Conservation (phyloP, 1,140 invertebrate genomes). For the Pachypeltis micranthus region DNA sequence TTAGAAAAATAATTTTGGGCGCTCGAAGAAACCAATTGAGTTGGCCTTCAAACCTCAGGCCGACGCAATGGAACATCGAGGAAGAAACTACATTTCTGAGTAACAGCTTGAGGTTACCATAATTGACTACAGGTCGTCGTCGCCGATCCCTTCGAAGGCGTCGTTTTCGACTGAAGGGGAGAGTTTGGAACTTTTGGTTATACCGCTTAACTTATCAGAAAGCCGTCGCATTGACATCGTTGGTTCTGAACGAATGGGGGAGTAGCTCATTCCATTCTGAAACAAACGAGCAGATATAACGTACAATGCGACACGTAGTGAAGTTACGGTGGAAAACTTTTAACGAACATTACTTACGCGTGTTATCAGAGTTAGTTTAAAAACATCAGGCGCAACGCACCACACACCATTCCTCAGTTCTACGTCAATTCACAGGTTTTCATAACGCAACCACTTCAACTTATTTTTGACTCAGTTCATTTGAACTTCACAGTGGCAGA, state of each 20-base stretch:
- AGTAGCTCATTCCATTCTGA: conserved; percentile 20
- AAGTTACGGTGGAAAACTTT: too few relatives aligned
- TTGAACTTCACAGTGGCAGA: too few relatives aligned
- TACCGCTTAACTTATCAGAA: conserved; percentile 23
- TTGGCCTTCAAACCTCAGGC: too few relatives aligned
- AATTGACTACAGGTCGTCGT: conserved; percentile 28
- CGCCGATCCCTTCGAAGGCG: conserved; percentile 28
- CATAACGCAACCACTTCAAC: not conserved
- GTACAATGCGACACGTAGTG: not conserved
- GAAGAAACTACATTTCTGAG: not conserved
- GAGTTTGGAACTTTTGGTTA: conserved; percentile 11
- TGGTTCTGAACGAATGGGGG: conserved; percentile 17
- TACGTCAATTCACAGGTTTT: too few relatives aligned
- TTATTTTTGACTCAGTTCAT: too few relatives aligned
- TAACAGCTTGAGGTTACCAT: too few relatives aligned
- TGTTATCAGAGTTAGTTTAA: too few relatives aligned
- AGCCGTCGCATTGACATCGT: conserved; percentile 23
- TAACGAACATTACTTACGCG: too few relatives aligned
- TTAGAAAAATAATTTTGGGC: too few relatives aligned
- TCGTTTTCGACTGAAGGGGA: conserved; percentile 27
- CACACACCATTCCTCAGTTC: too few relatives aligned
- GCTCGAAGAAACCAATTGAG: too few relatives aligned
- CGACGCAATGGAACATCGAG: too few relatives aligned
- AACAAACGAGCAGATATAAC: conserved; percentile 8
- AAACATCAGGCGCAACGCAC: not conserved